phyloP scores from a whole-genome alignment of 1,140 invertebrate species.

The Drepana arcuata region DNA sequence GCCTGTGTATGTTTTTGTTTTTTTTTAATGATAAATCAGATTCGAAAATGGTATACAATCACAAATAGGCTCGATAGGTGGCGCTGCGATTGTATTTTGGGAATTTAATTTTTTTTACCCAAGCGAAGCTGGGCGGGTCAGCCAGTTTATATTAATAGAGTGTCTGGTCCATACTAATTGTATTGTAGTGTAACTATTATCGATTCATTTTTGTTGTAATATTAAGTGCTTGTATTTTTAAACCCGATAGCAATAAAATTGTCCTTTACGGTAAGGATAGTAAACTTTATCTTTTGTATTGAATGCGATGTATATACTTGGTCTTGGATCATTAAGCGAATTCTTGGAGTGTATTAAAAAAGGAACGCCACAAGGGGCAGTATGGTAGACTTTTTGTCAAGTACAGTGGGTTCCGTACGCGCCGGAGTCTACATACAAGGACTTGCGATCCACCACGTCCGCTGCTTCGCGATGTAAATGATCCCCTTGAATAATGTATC shows the following conservation, averaged over 20 bases:
- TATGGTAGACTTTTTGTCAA: conserved; percentile 54
- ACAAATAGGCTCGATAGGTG: too few relatives aligned
- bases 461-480: conserved; percentile 60
- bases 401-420: conserved; percentile 46
- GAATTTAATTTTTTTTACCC: too few relatives aligned
- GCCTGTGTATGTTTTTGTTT: too few relatives aligned
- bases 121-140: too few relatives aligned
- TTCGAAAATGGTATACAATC: too few relatives aligned
- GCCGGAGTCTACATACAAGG: conserved; percentile 50
- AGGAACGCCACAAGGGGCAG: conserved; percentile 43
- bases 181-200: too few relatives aligned
- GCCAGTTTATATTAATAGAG: too few relatives aligned
- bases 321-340: conserved; percentile 33
- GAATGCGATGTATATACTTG: conserved; percentile 23
- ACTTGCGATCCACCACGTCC: conserved; percentile 51
- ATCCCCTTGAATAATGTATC: conserved; percentile 68
- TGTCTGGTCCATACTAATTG: too few relatives aligned
- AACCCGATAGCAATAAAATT: conserved; percentile 1
- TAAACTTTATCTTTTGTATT: conserved; percentile 27
- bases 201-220: too few relatives aligned
- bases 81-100: too few relatives aligned
- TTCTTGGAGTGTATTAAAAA: conserved; percentile 28
- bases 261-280: conserved; percentile 2
- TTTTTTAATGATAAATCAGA: too few relatives aligned
- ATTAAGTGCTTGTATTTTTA: too few relatives aligned